Evolutionary conservation across 2,797 vertebrate genomes (phyloP), one percentile per base, ranked within the genome.

Genomic region (Chaetophractus vellerosus): DNA sequence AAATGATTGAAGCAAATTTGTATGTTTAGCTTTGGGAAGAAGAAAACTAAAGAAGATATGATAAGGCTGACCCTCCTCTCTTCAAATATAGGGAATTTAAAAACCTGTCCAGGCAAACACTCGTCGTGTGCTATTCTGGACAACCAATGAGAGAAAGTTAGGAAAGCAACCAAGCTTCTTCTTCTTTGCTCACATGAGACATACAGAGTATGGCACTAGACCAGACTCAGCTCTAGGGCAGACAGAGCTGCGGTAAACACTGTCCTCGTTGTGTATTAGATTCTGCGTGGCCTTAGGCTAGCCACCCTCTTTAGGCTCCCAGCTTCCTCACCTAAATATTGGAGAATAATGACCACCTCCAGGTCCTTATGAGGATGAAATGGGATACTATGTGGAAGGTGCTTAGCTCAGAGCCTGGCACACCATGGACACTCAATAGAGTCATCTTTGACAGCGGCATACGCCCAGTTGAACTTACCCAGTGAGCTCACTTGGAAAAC

Each of bases 241-340:
- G 38, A 38, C n/a, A 36, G 16, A 36, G 45, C 36, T 21, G 28
- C 21, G 6, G 31, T 45, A 69, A 52, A 52, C 28, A 33, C 45
- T 33, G 5, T 24, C 45, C 18, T 19, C 8, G 10, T 7, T 0
- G 0, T 19, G 18, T 11, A 2, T 18, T 28, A 63, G 38, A 74
- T 26, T 41, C 21, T 9, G 2, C 0, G 63, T 33, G 38, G 14
- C 59, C 52, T 64, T 24, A n/a, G 52, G 33, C 78, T 66, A 24
- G 12, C 16, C 10, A 66, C 48, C 55, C 52, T 55, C 55, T 21
- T 57, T 1, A 24, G 50, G 52, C 33, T 85, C 64, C 88, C 45
- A 57, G 63, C 59, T 86, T 76, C 33, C 33, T 75, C 24, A 31
- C 31, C n/a, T 38, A 8, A 31, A 69, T 63, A 52, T 41, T 10